These are phyloP conservation scores for Drosophila histrio DNA, from an alignment of 2,888 invertebrate genomes.

Conservation along the genomic window DNA sequence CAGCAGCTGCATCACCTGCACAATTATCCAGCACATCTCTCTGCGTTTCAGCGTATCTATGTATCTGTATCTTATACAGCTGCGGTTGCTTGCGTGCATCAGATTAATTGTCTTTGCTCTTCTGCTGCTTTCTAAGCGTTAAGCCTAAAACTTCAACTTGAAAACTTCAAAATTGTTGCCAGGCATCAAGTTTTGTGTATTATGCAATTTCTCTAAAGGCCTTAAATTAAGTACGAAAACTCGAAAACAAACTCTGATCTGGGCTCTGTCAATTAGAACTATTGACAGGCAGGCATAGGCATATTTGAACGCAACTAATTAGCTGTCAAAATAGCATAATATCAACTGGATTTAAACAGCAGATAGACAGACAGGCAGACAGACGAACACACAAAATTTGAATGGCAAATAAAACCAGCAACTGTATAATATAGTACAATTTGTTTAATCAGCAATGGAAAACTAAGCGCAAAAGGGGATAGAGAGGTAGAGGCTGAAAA, in stretches of 20 bases:
- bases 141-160: conserved; percentile 6
- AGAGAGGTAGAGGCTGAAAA: background rate
- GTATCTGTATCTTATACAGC: conserved; percentile 14
- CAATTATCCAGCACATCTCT: conserved; percentile 14
- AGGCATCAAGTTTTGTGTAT: background rate
- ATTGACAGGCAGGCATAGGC: conserved; percentile 14
- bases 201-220: background rate
- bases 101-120: conserved; percentile 45
- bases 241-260: background rate
- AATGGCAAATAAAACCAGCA: conserved; percentile 51
- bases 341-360: conserved; percentile 59
- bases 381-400: conserved; percentile 30
- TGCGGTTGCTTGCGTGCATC: conserved; percentile 31
- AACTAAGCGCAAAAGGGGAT: background rate
- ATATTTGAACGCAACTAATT: conserved; percentile 73
- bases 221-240: background rate
- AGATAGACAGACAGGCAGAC: conserved; percentile 1
- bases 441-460: conserved; percentile 45
- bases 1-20: conserved; percentile 34
- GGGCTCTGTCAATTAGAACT: conserved; percentile 39
- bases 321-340: conserved; percentile 80
- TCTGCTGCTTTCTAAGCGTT: background rate
- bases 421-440: conserved; percentile 60
- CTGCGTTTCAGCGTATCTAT: background rate
- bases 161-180: conserved; percentile 18